Evolutionary conservation across 2,888 invertebrate genomes (phyloP), one percentile per base, ranked within the genome.

Genomic region (Flabesymbios commensalis): DNA sequence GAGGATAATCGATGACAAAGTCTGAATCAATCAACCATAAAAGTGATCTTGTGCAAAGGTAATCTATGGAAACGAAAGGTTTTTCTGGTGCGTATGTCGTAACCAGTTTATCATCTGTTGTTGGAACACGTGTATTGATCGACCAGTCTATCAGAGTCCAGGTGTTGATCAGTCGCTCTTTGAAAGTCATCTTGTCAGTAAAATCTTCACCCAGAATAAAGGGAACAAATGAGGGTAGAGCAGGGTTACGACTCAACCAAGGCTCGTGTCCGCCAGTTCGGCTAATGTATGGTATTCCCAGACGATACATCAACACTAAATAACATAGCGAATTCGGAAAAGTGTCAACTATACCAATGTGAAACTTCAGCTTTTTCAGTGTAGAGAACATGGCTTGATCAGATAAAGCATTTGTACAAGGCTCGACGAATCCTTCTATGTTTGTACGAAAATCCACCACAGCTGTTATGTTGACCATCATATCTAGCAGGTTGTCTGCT

Each of bases 1-100:
- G 33, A 10, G 65, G 53, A 43, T 63, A 65, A 43, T 65, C 65
- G 22, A 65, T 22, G 0, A 51, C 31, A 1, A 60, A 19, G 48
- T 59, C 57, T 14, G 63, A 42, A 48, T 64, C 61, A 4, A 61
- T 19, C 33, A 65, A 41, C 63, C 63, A 63, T 3, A 65, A 32
- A 5, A 45, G 31, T 3, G 57, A 51, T 36, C 45, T n/a, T 4
- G 47, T 41, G 14, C 55, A 51, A 1, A 65, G 48, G 22, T 28
- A 10, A 17, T 53, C 29, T n/a, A 61, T 28, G 14, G 57, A 32
- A n/a, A 54, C 43, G 7, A 32, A 24, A 7, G 52, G 41, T 17
- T 39, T 48, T 14, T 65, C 63, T 3, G 63, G 59, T 4, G 56
- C 55, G 55, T 63, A 65, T n/a, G n/a, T n/a, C n/a, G n/a, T n/a